Evolutionary conservation across 2,888 invertebrate species (phyloP).

Genomic region (Gymnosoma rotundatum): DNA sequence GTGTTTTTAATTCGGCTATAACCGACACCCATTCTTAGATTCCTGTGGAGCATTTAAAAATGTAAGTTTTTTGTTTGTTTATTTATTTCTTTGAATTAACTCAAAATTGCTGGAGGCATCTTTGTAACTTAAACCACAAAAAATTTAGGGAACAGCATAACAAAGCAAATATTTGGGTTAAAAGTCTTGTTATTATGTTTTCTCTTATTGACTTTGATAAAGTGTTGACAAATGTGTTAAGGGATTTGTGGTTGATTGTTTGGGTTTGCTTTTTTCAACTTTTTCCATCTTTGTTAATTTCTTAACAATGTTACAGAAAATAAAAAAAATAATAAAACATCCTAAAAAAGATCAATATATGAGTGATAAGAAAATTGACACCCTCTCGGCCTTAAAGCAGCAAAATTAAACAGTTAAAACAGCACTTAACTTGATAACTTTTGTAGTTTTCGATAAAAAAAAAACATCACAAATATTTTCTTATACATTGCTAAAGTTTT

Average conservation of each 20-base stretch:
- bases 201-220: conserved; percentile 77
- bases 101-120: conserved; percentile 59
- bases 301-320: conserved; percentile 40
- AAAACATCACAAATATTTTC: no score
- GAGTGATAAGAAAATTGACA: conserved; percentile 9
- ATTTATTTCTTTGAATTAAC: conserved; percentile 64
- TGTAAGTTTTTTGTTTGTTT: conserved; percentile 61
- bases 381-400: conserved; percentile 16
- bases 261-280: conserved; percentile 69
- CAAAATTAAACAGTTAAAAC: neutral
- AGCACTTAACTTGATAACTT: neutral
- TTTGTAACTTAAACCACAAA: conserved; percentile 17
- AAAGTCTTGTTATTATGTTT: conserved; percentile 24
- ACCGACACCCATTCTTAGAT: neutral
- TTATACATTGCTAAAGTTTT: no score
- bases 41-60: neutral
- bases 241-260: conserved; percentile 78
- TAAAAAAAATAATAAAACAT: neutral
- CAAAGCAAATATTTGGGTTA: conserved; percentile 32
- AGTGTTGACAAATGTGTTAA: conserved; percentile 80
- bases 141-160: conserved; percentile 8
- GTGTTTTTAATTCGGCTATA: neutral
- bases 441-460: no score
- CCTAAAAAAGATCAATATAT: conserved; percentile 15
- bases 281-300: conserved; percentile 56